Evolutionary conservation across 2,113 vertebrate genomes (phyloP).

Genomic region (Dryoscopus gambensis): DNA sequence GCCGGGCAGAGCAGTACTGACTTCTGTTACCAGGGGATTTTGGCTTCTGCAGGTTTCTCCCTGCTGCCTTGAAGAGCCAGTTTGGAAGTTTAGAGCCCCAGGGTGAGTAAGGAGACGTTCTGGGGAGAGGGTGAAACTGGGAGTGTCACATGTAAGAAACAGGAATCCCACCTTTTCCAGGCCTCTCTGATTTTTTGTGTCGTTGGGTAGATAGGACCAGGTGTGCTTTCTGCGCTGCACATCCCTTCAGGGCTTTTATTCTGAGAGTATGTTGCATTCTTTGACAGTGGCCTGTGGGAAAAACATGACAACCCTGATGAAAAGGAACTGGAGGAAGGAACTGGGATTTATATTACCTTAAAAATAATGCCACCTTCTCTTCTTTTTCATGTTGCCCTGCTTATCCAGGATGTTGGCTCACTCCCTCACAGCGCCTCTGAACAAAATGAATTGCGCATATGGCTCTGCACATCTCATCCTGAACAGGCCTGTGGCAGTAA

Average conservation of each 20-base stretch:
- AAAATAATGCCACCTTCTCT: not conserved
- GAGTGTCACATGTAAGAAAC: not conserved
- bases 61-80: not conserved
- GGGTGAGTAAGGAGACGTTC: not conserved
- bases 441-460: not conserved
- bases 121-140: not conserved
- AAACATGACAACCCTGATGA: not conserved
- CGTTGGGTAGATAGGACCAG: not conserved
- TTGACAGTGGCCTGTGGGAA: not conserved
- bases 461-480: not conserved
- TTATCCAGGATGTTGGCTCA: not conserved
- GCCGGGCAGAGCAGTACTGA: not conserved
- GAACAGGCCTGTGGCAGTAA: not conserved
- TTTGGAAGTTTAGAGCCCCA: not conserved
- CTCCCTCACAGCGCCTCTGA: not conserved
- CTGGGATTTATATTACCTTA: not conserved
- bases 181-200: not conserved
- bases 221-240: not conserved
- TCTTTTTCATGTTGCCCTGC: not conserved
- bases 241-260: not conserved
- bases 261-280: not conserved
- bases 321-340: not conserved
- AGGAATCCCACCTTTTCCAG: not conserved
- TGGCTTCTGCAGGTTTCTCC: not conserved
- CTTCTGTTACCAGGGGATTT: not conserved